Conservation (phyloP, 2,113 vertebrate species). For the Garra rufa region DNA sequence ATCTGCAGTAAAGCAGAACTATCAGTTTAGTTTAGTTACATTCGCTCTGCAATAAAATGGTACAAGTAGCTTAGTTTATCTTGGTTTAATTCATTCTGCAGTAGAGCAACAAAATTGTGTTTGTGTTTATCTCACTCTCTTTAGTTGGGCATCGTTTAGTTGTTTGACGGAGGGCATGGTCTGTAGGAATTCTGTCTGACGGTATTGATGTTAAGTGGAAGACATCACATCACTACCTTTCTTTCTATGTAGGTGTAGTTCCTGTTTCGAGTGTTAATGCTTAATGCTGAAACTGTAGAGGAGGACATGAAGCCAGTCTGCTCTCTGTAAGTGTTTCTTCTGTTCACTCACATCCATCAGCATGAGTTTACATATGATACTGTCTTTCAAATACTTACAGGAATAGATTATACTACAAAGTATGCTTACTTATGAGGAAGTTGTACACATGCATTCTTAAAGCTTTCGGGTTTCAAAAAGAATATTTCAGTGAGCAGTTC, state of each 20-base stretch:
- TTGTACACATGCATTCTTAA: not conserved
- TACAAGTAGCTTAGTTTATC: not conserved
- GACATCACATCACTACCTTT: slow-evolving; percentile 9
- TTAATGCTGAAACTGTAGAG: not conserved
- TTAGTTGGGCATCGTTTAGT: not conserved
- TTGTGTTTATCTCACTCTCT: not conserved
- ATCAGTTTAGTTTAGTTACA: not conserved
- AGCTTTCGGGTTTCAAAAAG: too few species aligned
- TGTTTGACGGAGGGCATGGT: not conserved
- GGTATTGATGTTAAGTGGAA: not conserved
- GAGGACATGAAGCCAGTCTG: not conserved
- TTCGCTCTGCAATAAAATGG: not conserved
- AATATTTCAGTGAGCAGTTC: too few species aligned
- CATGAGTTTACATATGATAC: not conserved
- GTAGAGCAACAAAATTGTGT: not conserved
- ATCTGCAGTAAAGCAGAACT: not conserved
- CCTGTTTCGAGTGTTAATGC: not conserved
- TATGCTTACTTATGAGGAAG: not conserved
- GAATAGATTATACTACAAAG: not conserved
- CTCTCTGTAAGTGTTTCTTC: not conserved
- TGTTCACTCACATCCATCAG: not conserved
- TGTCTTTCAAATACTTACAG: too few species aligned
- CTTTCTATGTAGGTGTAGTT: not conserved
- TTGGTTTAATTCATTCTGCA: not conserved
- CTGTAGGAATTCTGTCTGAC: slow-evolving; percentile 5